phyloP scores from a whole-genome alignment of 2,113 vertebrate genomes.

The cattle (Bos taurus) region ARS-UCD2.0 NC_037347.1:6801001-6801500 shows the following conservation, averaged over 20 bases:
- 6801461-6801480: slow-evolving; percentile 78
- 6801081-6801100: neutral
- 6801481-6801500: neutral
- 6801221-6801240: neutral
- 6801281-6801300: neutral
- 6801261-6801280: neutral
- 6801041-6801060: neutral
- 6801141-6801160: neutral
- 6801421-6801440: slow-evolving; percentile 88
- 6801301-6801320: neutral
- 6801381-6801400: slow-evolving; percentile 92
- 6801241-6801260: neutral
- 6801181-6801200: neutral
- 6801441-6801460: slow-evolving; percentile 82
- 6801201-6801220: neutral
- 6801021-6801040: too few relatives aligned
- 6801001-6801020: neutral
- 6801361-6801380: slow-evolving; percentile 92
- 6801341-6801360: slow-evolving; percentile 94
- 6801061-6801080: neutral
- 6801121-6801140: too few relatives aligned
- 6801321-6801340: neutral
- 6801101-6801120: too few relatives aligned
- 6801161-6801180: neutral
- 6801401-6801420: slow-evolving; percentile 90